Evolutionary conservation across 92 coral and sea anemone species (phyloP).

Genomic region (Palythoa heliodiscus): DNA sequence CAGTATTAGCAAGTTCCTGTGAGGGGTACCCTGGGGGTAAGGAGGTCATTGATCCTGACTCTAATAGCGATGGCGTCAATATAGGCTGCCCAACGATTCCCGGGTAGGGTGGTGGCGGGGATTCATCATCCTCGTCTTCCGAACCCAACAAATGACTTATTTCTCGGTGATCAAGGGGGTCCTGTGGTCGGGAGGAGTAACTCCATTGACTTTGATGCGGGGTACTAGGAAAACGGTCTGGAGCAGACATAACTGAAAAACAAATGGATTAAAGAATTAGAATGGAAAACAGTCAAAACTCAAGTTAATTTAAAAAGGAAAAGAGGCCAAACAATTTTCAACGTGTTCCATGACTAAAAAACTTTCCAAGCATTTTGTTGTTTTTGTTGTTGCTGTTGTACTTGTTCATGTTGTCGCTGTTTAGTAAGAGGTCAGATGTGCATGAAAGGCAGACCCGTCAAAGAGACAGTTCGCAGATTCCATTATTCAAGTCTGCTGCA

Average conservation of each 20-base stretch:
- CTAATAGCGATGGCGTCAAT: constrained; percentile 2
- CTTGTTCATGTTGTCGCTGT: no score
- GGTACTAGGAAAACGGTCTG: constrained; percentile 78
- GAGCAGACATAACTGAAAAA: constrained; percentile 87
- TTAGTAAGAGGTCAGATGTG: no score
- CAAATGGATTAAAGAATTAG: neutral
- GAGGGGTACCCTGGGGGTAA: constrained; percentile 40
- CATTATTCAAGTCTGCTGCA: no score
- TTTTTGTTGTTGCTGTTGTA: no score
- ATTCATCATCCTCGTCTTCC: constrained; percentile 83
- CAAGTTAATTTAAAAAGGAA: no score
- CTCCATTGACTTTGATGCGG: constrained; percentile 61
- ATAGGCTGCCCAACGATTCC: constrained; percentile 46
- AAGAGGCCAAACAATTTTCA: no score
- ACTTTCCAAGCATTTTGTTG: no score
- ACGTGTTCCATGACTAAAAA: no score
- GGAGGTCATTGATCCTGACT: neutral
- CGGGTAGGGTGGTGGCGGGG: constrained; percentile 83
- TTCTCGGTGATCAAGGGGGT: constrained; percentile 74
- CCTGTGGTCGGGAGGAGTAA: constrained; percentile 63
- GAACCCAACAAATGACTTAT: constrained; percentile 72
- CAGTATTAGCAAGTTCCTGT: constrained; percentile 9
- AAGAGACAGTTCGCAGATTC: no score
- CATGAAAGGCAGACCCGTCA: no score
- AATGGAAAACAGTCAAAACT: no score